phyloP scores from a whole-genome alignment of 1,140 invertebrate genomes.

The Zaprionus inermis region DNA sequence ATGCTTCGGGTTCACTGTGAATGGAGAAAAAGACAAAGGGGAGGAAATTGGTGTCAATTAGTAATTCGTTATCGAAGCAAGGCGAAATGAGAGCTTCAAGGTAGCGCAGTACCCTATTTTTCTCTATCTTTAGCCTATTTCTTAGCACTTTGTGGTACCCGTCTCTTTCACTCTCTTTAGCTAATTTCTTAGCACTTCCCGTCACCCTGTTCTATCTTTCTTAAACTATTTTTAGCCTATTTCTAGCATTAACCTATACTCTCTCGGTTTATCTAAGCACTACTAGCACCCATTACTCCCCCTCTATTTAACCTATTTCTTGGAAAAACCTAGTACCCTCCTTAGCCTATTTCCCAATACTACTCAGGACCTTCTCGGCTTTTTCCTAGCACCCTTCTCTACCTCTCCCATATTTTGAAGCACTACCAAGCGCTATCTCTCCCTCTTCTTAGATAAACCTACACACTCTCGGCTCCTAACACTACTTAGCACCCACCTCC shows the following conservation, averaged over 20 bases:
- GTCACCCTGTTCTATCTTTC: no score
- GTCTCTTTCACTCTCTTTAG: background rate
- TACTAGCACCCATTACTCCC: no score
- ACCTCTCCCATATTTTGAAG: background rate
- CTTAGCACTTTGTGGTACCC: no score
- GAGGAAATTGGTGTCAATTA: constrained; percentile 58
- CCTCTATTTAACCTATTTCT: background rate
- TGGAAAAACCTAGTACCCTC: background rate
- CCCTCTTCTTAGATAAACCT: background rate
- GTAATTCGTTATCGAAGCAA: constrained; percentile 42
- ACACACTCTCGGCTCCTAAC: no score
- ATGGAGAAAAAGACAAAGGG: constrained; percentile 26
- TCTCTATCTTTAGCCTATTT: constrained; percentile 5
- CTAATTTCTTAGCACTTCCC: background rate
- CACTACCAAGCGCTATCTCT: background rate
- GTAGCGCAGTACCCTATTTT: background rate
- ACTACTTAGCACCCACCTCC: background rate
- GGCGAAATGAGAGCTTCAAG: background rate
- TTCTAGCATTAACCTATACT: background rate
- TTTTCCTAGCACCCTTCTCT: no score
- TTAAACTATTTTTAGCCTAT: background rate
- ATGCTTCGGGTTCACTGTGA: constrained; percentile 33
- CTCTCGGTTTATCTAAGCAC: no score
- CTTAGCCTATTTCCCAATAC: no score
- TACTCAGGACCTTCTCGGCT: no score